Base-by-base conservation (phyloP, 2,888 invertebrate genomes). In the Drosophila sordidula region DNA sequence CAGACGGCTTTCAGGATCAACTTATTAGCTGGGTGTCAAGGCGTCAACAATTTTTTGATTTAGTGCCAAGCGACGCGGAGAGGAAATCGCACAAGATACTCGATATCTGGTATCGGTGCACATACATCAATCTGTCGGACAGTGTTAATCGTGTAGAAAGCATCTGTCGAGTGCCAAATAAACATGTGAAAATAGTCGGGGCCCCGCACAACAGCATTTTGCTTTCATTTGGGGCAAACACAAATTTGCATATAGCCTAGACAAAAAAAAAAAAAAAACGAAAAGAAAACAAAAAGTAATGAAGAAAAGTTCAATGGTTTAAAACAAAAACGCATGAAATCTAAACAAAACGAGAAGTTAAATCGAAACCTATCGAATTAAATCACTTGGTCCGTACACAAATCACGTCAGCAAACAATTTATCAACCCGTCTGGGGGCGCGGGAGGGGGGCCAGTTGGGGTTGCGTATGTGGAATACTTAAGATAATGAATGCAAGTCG, bases 331-430 rank as follows among this genome's bases (percentile, higher is more conserved):
- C 22, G 34, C 41, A 52, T 68, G 61, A 81, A 85, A 75, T 65
- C 72, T 67, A 79, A 81, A 82, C 87, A 56, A 82, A 74, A 80
- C 64, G 62, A 67, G 69, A 75, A 12, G 81, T 78, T 66, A 67
- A 81, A 81, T 65, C 71, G 75, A 78, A 68, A 61, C 38, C 52
- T 49, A 59, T 39, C 34, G 50, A 51, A 73, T 59, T 49, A 46
- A 41, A 75, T 56, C 44, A 41, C 34, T 12, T 22, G 73, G 64
- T 78, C 69, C 29, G 85, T 41, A 88, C 58, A 82, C 83, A 88
- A 83, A 83, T 83, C 86, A 83, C 88, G 83, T 82, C 80, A 72
- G 64, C 71, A 76, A 63, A 52, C 80, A 69, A 88, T 83, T 79
- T 88, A 86, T 88, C 88, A 83, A 65, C 52, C 11, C 2, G 41